Evolutionary conservation across 2,113 vertebrate genomes (phyloP), one percentile per base, ranked within the genome.

Genomic region (Vidua macroura): DNA sequence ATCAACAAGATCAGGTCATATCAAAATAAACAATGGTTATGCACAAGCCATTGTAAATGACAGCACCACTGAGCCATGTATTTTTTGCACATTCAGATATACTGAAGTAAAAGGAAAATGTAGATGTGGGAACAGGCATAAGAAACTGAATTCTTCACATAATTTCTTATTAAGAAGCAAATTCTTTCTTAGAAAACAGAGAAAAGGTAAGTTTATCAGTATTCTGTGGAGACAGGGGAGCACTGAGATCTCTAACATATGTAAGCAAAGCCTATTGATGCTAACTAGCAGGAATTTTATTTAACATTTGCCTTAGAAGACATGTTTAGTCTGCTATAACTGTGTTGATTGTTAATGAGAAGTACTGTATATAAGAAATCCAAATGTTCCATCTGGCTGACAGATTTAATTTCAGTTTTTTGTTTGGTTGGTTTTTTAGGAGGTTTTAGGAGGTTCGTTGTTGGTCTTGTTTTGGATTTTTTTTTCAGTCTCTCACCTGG

Each of bases 241-340:
- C 46, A 88, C 1, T 92, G 72, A 83, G 20, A 66, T 10, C 35
- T 88, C 22, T 77, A 93, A 81, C 53, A 83, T 41, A 79, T 55
- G 77, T 79, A 56, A 49, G 58, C 25, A 93, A 97, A 55, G 33
- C 6, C 27, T 70, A 33, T 33, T 85, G 68, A 82, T 58, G 73
- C 41, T 83, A 88, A 86, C 21, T 53, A 72, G 46, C 58, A 15
- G 21, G 59, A 90, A 87, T 41, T 77, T 51, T 53, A 83, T 63
- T 92, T 93, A 90, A 86, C 48, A 81, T 89, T 91, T 85, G 30
- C 55, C 83, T 82, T 80, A 58, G 75, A 87, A 91, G 69, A 60
- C 30, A 12, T 81, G 70, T 86, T 96, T 96, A 95, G 90, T 90
- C 84, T 92, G 77, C 31, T 70, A 25, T 39, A 79, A 80, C 78